These are phyloP conservation scores for Platycnemis pennipes DNA, from an alignment of 2,888 invertebrate genomes.

Conservation along the genomic window DNA sequence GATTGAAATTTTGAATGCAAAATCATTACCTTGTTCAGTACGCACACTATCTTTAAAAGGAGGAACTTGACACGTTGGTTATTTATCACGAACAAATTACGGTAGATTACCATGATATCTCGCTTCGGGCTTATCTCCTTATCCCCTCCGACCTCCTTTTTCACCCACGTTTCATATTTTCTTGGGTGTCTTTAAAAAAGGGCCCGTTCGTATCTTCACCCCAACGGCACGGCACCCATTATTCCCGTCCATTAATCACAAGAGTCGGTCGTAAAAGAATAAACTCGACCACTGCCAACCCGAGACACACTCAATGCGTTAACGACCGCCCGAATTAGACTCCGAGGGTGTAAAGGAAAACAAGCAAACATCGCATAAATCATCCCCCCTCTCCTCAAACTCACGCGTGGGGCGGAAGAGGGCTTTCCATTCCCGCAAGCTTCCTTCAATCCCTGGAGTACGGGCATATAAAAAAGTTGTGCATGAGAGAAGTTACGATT, in stretches of 20 bases:
- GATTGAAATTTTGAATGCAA: no score
- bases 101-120: neutral
- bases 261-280: constrained; percentile 38
- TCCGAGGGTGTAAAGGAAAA: constrained; percentile 7
- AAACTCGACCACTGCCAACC: constrained; percentile 37
- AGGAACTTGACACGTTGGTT: neutral
- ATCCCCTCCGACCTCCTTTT: neutral
- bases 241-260: constrained; percentile 47
- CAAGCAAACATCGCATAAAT: constrained; percentile 32
- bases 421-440: neutral
- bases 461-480: neutral
- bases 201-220: neutral
- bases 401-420: neutral
- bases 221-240: neutral
- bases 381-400: neutral
- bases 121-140: neutral
- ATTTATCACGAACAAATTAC: constrained; percentile 5
- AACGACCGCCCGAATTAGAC: constrained; percentile 40
- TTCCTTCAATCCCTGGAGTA: no score
- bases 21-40: no score
- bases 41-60: neutral
- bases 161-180: neutral
- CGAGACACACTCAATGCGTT: constrained; percentile 52
- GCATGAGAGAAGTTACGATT: neutral
- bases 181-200: neutral